These are phyloP conservation scores for Leucophora obtusa DNA, from an alignment of 2,888 invertebrate genomes.

Conservation along the genomic window DNA sequence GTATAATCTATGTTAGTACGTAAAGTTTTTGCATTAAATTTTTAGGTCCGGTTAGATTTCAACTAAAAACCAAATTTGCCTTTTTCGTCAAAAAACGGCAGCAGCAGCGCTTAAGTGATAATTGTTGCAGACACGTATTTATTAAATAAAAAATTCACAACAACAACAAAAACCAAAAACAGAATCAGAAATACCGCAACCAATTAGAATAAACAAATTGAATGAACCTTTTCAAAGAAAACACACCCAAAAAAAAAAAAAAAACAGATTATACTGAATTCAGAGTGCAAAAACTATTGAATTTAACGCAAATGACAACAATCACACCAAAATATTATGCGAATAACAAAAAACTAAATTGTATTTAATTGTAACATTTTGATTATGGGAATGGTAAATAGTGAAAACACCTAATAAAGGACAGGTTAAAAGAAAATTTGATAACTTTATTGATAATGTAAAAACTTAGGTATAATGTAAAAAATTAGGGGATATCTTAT, in stretches of 20 bases:
- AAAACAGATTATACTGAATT: slow-evolving; percentile 25
- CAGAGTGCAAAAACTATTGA: slow-evolving; percentile 11
- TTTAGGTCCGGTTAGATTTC: slow-evolving; percentile 59
- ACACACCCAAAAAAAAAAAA: slow-evolving; percentile 19
- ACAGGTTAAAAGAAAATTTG: no score
- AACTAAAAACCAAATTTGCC: slow-evolving; percentile 39
- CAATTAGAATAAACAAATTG: slow-evolving; percentile 65
- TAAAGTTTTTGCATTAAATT: background rate
- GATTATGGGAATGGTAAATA: slow-evolving; percentile 41
- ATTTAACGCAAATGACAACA: slow-evolving; percentile 52
- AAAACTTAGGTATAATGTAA: no score
- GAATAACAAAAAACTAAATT: slow-evolving; percentile 23
- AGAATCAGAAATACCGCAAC: slow-evolving; percentile 45
- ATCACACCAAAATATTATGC: slow-evolving; percentile 39
- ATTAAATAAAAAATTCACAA: slow-evolving; percentile 30
- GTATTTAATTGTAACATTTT: slow-evolving; percentile 58
- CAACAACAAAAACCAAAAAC: slow-evolving; percentile 11
- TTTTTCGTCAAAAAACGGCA: slow-evolving; percentile 44
- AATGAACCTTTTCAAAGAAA: slow-evolving; percentile 47
- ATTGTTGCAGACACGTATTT: slow-evolving; percentile 61
- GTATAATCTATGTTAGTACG: background rate
- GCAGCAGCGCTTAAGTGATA: slow-evolving; percentile 40
- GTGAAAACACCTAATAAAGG: no score
- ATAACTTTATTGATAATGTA: no score
- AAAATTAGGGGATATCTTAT: no score